Evolutionary conservation across 1,140 invertebrate species (phyloP), one percentile per base, ranked within the genome.

Genomic region (Ostrea denselamellosa): DNA sequence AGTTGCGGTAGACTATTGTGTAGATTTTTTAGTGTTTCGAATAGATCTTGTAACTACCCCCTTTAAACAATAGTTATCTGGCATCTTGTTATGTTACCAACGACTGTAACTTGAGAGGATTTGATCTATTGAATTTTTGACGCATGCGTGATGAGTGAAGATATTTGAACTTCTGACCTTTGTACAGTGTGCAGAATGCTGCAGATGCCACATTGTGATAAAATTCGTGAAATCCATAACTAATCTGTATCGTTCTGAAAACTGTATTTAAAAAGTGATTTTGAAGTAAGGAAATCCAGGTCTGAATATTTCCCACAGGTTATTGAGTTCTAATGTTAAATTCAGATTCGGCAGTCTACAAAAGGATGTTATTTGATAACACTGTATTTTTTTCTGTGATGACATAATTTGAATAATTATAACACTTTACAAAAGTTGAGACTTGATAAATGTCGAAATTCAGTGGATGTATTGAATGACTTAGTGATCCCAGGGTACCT

Each of bases 321-420:
- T 77, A 77, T 77, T 34, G 68, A 77, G 68, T 77, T 77, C 68
- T 77, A 28, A 22, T 8, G 22, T 77, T 77, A 77, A 25, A 77
- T 77, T 28, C 28, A 77, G 68, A 25, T 77, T 34, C 68, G 22
- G 25, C 68, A 28, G 28, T 77, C 68, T 77, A 77, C 68, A 77
- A 77, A 77, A 77, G 68, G 25, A 34, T 14, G 68, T 77, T 77
- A 77, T 77, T 77, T 77, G 68, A 77, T 77, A 77, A 77, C 68
- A 25, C 68, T 77, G 68, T 77, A 77, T 77, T 77, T 77, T 58
- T 77, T 28, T 77, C 68, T 77, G 68, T 77, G 68, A 77, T 77
- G 68, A 77, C 68, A 77, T 77, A 77, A 77, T 77, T 77, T 77
- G 68, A 77, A 77, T 77, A 77, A 77, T 77, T 77, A 77, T 77